Evolutionary conservation across 2,888 invertebrate genomes (phyloP).

Genomic region (Tenthredo notha): DNA sequence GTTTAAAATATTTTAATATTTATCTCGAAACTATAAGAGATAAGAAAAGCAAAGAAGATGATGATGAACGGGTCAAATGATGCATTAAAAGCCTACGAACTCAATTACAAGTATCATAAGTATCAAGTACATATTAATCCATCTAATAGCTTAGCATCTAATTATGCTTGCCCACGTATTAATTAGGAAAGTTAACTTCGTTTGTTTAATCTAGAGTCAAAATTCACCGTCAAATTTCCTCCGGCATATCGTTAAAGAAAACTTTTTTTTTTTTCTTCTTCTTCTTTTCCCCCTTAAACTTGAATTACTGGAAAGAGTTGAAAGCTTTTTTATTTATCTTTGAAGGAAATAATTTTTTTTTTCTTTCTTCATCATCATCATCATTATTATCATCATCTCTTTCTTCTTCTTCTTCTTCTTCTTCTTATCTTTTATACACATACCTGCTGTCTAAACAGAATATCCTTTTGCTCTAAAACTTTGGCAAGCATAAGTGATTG

Average conservation of each 20-base stretch:
- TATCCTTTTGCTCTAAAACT: conserved; percentile 90
- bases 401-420: neutral
- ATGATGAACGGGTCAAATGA: neutral
- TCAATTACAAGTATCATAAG: conserved; percentile 6
- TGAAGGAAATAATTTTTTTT: too few species aligned
- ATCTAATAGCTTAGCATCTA: conserved; percentile 20
- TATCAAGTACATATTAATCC: conserved; percentile 3
- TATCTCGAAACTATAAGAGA: neutral
- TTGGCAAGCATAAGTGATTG: conserved; percentile 96
- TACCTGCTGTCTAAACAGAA: conserved; percentile 96
- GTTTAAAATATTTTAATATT: neutral
- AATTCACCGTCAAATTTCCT: neutral
- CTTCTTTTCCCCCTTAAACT: neutral
- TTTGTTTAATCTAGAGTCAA: conserved; percentile 41
- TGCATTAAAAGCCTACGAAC: neutral
- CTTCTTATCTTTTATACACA: neutral
- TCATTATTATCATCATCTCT: too few species aligned
- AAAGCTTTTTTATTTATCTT: neutral
- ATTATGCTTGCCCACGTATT: conserved; percentile 39
- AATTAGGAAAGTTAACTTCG: conserved; percentile 28
- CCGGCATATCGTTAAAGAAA: neutral
- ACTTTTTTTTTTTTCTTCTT: neutral
- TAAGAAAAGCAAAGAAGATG: conserved; percentile 23
- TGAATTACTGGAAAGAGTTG: neutral
- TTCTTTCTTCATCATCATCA: too few species aligned